Conservation (phyloP, 2,888 invertebrate genomes). For the Thysanoteuthis rhombus region DNA sequence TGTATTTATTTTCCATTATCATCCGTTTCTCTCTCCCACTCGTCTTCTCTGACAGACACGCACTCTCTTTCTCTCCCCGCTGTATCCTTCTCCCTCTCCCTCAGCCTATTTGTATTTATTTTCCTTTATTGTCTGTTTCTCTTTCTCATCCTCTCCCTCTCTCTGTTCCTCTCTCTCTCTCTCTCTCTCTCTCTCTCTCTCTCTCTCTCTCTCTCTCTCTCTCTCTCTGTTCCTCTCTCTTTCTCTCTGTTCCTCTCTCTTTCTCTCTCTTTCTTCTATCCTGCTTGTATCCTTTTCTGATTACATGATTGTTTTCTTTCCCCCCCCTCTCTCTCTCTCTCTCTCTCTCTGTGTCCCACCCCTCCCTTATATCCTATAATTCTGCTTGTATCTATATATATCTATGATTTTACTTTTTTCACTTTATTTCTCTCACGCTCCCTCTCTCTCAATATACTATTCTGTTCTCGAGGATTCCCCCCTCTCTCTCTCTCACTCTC, state of each 20-base stretch:
- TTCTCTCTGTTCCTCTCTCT: neutral
- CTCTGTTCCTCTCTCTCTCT: too few relatives aligned
- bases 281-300: neutral
- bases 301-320: neutral
- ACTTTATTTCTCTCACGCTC: too few relatives aligned
- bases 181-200: neutral
- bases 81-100: neutral
- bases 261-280: neutral
- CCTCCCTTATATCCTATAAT: too few relatives aligned
- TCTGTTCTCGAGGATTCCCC: too few relatives aligned
- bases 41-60: neutral
- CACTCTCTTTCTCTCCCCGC: too few relatives aligned
- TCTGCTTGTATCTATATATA: neutral
- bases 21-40: too few relatives aligned
- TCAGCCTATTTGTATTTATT: neutral
- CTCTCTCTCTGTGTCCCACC: neutral
- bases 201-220: neutral
- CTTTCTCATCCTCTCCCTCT: too few relatives aligned
- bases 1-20: too few relatives aligned
- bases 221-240: neutral
- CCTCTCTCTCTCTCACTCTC: too few relatives aligned
- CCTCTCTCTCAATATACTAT: too few relatives aligned
- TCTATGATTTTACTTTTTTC: too few relatives aligned
- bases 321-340: neutral
- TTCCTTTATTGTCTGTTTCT: too few relatives aligned